Evolutionary conservation across 2,888 invertebrate genomes (phyloP), one percentile per base, ranked within the genome.

Genomic region (Eupithecia vulgata): DNA sequence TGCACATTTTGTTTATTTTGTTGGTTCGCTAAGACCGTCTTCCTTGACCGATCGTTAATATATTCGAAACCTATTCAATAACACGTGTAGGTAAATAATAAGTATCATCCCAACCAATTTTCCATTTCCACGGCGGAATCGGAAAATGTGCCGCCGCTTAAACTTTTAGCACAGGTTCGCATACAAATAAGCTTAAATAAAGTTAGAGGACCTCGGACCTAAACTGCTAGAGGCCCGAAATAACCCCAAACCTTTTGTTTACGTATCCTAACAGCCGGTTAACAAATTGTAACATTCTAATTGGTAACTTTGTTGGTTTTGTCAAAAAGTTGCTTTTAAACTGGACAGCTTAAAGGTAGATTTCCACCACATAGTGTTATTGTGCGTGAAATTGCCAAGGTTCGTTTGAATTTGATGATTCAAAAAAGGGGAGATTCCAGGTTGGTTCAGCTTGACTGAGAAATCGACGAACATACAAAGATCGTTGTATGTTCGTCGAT

Each of bases 111-210:
- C 30, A 70, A 66, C 67, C 70, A 62, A 70, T 59, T 62, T 70
- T 52, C 52, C 17, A 52, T 62, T 70, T 73, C 30, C 59, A 45
- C 57, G 65, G 42, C 25, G 37, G 42, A 57, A 64, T 68, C 68
- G 70, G 35, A 67, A 68, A 65, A 65, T 70, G 67, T 71, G 65
- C 59, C 70, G 67, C 71, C 48, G 67, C 70, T 64, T 65, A 35
- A 74, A 64, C 59, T 68, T 74, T 75, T 68, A 73, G 75, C 64
- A 74, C 66, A 68, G 73, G 69, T 73, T 73, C 72, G 73, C 75
- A 85, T 87, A 87, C 84, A 85, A 84, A 87, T 87, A 84, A 84
- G 88, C 80, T 81, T 80, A 77, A 82, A 83, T 86, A 88, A 89
- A 89, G 83, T 89, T 89, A 82, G 17, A 69, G 84, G 84, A 85